Base-by-base conservation (phyloP, 2,888 invertebrate genomes). In the Branchinecta sandiegonensis region DNA sequence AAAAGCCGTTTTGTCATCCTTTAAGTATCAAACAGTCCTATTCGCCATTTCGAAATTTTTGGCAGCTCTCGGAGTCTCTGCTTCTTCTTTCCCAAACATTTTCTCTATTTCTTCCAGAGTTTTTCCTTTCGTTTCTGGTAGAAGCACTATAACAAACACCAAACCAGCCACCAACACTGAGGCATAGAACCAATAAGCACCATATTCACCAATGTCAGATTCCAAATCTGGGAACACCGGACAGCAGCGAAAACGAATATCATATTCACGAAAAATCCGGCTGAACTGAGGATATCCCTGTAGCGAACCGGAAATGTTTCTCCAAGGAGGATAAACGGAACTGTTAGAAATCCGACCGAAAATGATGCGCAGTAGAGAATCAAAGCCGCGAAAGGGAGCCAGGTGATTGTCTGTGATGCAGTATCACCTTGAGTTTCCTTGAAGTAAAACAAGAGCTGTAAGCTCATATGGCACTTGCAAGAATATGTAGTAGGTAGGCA, bases 111-210 rank as follows among this genome's bases (percentile, higher is more conserved):
- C 69, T 65, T 69, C 69, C 46, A 69, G 56, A 9, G 69, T 69
- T 46, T 68, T 68, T 9, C 69, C 69, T 68, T 69, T 69, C 10
- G 69, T 69, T n/a, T 69, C 69, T 7, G 69, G 69, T 14, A 69
- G 48, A 9, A 69, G 23, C n/a, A 69, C 65, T 37, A 63, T 65
- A 8, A 69, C 67, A 13, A 69, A 69, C 14, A 69, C 65, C 17
- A 67, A 46, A 5, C 56, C 56, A 56, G 14, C 56, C n/a, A 8
- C 56, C n/a, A 56, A 14, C 7, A 56, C 14, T 14, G n/a, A 56
- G 8, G 56, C 56, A 8, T 56, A 56, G 7, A 56, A 14, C 56
- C 56, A 56, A 8, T 14, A 56, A 14, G 56, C 56, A 56, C 56
- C 56, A 56, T 56, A 14, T 14, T 56, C 56, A n/a, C 56, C 56